Conservation (phyloP, 1,140 invertebrate genomes). For the Diachasma alloeum region DNA sequence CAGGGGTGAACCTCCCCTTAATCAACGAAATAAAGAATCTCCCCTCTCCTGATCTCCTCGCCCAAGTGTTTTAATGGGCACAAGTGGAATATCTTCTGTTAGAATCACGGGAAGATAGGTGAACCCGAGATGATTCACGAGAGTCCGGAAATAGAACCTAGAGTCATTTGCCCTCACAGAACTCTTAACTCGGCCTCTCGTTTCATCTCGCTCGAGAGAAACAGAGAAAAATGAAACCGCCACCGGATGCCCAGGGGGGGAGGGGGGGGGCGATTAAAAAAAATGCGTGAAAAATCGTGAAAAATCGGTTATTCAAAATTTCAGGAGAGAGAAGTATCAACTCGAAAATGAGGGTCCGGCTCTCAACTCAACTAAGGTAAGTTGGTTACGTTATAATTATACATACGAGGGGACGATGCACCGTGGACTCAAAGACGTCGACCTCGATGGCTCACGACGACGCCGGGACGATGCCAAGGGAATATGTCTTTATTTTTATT, state of each 20-base stretch:
- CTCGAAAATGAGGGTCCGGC: not conserved
- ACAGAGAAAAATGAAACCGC: not conserved
- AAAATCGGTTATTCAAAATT: not conserved
- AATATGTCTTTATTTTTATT: conserved; percentile 10
- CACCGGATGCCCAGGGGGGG: not conserved
- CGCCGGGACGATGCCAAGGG: conserved; percentile 7
- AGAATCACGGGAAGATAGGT: conserved; percentile 45
- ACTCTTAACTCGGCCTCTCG: conserved; percentile 41
- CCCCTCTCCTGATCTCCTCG: too few relatives aligned
- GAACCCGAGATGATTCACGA: conserved; percentile 60
- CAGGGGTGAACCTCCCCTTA: too few relatives aligned
- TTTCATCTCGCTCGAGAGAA: conserved; percentile 34
- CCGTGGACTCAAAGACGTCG: conserved; percentile 30
- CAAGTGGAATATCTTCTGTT: conserved; percentile 5
- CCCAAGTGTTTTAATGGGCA: conserved; percentile 5
- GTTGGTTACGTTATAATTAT: conserved; percentile 35
- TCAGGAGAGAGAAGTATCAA: conserved; percentile 1
- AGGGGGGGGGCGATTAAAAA: not conserved
- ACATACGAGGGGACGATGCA: conserved; percentile 31
- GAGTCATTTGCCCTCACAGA: conserved; percentile 43
- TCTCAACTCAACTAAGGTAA: conserved; percentile 22
- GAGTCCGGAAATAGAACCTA: conserved; percentile 61
- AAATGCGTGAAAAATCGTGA: not conserved
- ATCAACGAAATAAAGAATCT: too few relatives aligned
- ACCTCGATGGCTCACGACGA: conserved; percentile 28